Conservation (phyloP, 2,888 invertebrate genomes). For the Agriotes lineatus region DNA sequence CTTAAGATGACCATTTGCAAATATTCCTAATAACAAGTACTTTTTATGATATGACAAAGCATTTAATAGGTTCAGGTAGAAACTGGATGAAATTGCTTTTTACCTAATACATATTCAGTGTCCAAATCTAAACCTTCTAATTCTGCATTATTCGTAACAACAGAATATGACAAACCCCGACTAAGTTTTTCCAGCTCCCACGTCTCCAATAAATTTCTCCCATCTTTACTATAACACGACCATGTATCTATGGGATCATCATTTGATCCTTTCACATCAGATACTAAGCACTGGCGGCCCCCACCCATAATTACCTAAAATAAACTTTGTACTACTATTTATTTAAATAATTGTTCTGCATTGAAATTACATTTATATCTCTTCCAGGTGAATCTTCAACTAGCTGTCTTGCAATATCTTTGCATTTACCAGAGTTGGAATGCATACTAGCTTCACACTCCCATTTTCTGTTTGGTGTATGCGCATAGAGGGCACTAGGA, state of each 20-base stretch:
- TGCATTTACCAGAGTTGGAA: conserved; percentile 70
- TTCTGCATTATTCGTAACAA: conserved; percentile 78
- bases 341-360: not conserved
- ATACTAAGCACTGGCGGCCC: conserved; percentile 79
- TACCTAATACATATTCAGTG: conserved; percentile 83
- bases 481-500: conserved; percentile 84
- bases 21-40: conserved; percentile 71
- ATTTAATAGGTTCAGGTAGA: too few species aligned
- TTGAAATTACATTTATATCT: conserved; percentile 73
- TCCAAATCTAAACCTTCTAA: conserved; percentile 71
- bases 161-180: conserved; percentile 69
- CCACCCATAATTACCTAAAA: conserved; percentile 87
- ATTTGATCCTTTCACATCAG: conserved; percentile 67
- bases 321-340: not conserved
- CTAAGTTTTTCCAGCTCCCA: conserved; percentile 72
- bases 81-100: not conserved
- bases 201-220: conserved; percentile 78
- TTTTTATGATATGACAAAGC: too few species aligned
- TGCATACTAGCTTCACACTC: conserved; percentile 83
- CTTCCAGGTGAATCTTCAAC: conserved; percentile 84
- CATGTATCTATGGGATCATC: conserved; percentile 67
- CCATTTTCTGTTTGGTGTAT: conserved; percentile 81
- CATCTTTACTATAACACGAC: conserved; percentile 77
- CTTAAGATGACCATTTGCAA: conserved; percentile 82
- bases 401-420: conserved; percentile 88